Base-by-base conservation (phyloP, 2,113 vertebrate genomes). In the Carollia perspicillata region DNA sequence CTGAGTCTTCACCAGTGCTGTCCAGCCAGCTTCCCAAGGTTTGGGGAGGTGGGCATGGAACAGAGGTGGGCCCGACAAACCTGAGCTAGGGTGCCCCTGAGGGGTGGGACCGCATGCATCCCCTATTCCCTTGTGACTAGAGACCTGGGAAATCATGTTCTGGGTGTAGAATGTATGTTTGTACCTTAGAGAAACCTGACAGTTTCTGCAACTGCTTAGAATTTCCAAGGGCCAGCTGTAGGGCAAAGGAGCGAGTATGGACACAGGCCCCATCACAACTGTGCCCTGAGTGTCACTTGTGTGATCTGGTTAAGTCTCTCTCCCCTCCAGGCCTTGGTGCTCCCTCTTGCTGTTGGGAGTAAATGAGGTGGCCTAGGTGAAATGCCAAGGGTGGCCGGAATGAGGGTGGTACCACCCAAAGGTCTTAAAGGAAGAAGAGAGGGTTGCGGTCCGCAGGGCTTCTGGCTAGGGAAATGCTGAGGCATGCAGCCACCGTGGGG, bases 401-500 rank as follows among this genome's bases (percentile, higher is more conserved):
- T 11, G 80, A 40, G 40, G 33, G 28, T 44, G 17, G 5, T 1
- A 6, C 33, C 3, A 3, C 42, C 40, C 60, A 5, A 3, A 58
- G 55, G 22, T 37, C n/a, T 18, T 28, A 28, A 20, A 74, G n/a
- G 58, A 17, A 35, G 28, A 0, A 63, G 33, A 65, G 53, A 81
- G 33, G 14, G 17, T 1, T 53, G 12, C 0, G 6, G 26, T 49
- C 47, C 78, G 49, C 11, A 8, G 0, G 49, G 49, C 55, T 47
- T 49, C 58, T 42, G 35, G 20, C 42, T 17, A 10, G 42, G 47
- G n/a, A 83, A 47, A 26, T 35, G 65, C 22, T 81, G 13, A 37
- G 28, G 14, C 30, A 18, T 60, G 55, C 11, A 13, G 42, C 13
- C 9, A 0, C 8, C 0, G 11, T 1, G 8, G 3, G 6, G 74